Percentiles rank a stretch among this genome's conserved stretches.
phyloP scores from a whole-genome alignment of 2,888 invertebrate species.

The Acrobasis consociella region DNA sequence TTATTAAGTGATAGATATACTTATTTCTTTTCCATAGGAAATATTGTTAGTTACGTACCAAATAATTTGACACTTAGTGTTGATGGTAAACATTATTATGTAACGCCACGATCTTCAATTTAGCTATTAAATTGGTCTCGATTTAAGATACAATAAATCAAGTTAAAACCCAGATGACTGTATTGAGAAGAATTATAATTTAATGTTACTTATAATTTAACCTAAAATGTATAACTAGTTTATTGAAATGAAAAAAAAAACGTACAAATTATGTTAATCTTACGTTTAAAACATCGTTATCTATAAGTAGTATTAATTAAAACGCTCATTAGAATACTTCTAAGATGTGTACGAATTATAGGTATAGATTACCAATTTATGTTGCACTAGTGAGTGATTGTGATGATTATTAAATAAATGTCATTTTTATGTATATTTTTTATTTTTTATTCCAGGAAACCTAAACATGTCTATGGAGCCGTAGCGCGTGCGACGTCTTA shows the following conservation, averaged over 20 bases:
- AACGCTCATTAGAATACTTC: neutral
- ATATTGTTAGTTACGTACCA: neutral
- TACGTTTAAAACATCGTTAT: neutral
- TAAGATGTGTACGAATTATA: neutral
- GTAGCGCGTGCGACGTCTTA: neutral
- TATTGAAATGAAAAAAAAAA: neutral
- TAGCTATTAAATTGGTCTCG: neutral
- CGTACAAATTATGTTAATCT: neutral
- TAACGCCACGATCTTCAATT: neutral
- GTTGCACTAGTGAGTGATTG: neutral
- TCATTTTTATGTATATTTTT: neutral
- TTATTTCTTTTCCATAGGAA: slow-evolving; percentile 1
- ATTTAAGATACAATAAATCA: too few species aligned
- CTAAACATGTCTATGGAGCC: neutral
- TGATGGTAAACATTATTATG: neutral
- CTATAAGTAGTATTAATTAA: neutral
- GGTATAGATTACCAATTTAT: too few species aligned
- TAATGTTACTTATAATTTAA: too few species aligned
- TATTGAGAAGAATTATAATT: too few species aligned
- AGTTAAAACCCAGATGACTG: neutral
- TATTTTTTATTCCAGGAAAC: neutral
- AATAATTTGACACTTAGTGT: neutral
- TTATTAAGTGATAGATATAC: neutral
- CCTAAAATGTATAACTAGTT: too few species aligned
- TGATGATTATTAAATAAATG: neutral